These are phyloP conservation scores for Parnassius smintheus DNA, from an alignment of 2,888 invertebrate species.

Conservation along the genomic window DNA sequence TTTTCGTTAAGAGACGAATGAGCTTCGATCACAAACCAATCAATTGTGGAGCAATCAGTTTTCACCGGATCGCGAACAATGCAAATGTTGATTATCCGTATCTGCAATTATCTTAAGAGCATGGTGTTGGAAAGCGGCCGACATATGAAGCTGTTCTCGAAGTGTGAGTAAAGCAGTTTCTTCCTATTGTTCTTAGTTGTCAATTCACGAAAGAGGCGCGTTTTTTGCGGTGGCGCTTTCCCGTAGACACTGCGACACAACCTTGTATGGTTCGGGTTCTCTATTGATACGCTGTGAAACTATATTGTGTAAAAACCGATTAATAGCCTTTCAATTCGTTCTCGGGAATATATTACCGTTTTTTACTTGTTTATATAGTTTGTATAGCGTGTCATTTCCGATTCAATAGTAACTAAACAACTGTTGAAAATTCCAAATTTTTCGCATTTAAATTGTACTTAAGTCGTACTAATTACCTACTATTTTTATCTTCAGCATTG, in stretches of 20 bases:
- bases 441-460: slow-evolving; percentile 8
- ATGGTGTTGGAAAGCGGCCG: slow-evolving; percentile 65
- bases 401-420: slow-evolving; percentile 1
- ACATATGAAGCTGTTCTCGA: slow-evolving; percentile 53
- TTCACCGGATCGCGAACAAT: slow-evolving; percentile 72
- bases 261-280: slow-evolving; percentile 32
- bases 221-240: slow-evolving; percentile 61
- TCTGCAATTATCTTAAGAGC: slow-evolving; percentile 58
- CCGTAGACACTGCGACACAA: slow-evolving; percentile 41
- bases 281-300: slow-evolving; percentile 47
- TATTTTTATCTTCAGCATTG: not conserved
- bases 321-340: slow-evolving; percentile 47
- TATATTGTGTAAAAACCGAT: slow-evolving; percentile 40
- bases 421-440: slow-evolving; percentile 1
- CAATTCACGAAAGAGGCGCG: slow-evolving; percentile 51
- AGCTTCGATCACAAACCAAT: slow-evolving; percentile 45
- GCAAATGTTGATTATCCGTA: slow-evolving; percentile 74
- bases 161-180: slow-evolving; percentile 69
- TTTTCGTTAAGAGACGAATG: not conserved
- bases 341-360: slow-evolving; percentile 36
- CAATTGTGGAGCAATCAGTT: slow-evolving; percentile 67
- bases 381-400: slow-evolving; percentile 17
- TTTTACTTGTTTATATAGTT: slow-evolving; percentile 12
- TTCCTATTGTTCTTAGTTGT: slow-evolving; percentile 68
- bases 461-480: not conserved